Evolutionary conservation across 2,888 invertebrate species (phyloP).

Genomic region (Aricia artaxerxes): DNA sequence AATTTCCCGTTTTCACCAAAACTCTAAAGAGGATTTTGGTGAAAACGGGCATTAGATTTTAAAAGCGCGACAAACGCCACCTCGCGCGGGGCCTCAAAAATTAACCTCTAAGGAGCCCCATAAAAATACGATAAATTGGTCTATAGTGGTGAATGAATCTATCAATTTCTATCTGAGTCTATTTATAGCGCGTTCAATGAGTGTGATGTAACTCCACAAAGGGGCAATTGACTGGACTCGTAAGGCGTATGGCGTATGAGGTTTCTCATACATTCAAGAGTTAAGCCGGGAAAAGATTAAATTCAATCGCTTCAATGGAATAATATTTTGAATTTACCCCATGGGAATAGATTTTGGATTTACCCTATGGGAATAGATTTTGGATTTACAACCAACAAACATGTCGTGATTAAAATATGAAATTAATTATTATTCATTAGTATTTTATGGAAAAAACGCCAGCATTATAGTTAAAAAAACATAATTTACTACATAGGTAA

Average conservation of each 20-base stretch:
- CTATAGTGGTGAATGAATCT: conserved; percentile 35
- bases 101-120: conserved; percentile 8
- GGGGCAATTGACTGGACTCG: conserved; percentile 58
- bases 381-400: too few relatives aligned
- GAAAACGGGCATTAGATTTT: background rate
- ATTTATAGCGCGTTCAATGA: conserved; percentile 61
- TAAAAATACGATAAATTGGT: conserved; percentile 13
- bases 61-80: background rate
- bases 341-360: too few relatives aligned
- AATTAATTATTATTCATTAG: too few relatives aligned
- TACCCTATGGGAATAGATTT: too few relatives aligned
- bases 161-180: conserved; percentile 53
- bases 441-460: too few relatives aligned
- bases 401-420: too few relatives aligned
- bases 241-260: background rate
- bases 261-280: background rate
- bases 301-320: background rate
- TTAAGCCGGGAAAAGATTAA: background rate
- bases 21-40: background rate
- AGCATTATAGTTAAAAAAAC: too few relatives aligned
- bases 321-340: background rate
- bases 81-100: background rate
- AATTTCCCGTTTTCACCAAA: too few relatives aligned
- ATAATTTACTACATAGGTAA: too few relatives aligned
- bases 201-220: conserved; percentile 63